Evolutionary conservation across 2,888 invertebrate species (phyloP), one percentile per base, ranked within the genome.

Genomic region (Drosophila nr. perissopoda): DNA sequence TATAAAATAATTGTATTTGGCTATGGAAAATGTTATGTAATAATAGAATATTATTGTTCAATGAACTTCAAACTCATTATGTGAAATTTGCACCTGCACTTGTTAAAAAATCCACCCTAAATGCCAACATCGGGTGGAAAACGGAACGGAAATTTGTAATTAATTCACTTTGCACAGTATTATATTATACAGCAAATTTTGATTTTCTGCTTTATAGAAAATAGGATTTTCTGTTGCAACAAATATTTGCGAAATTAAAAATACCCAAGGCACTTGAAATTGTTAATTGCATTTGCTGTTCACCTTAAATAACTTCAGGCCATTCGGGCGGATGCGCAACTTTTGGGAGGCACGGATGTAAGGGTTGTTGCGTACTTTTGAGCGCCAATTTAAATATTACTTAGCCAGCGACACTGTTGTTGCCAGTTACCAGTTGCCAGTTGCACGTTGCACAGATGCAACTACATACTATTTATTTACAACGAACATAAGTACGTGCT

Each of bases 381-480:
- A 42, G 82, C 70, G 68, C 61, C 46, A 60, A 64, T 63, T 72
- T 70, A 72, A 80, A 78, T 70, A 66, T 76, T 71, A 59, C 73
- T 56, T 40, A 38, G 33, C 16, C 56, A 31, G 52, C 36, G 36
- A 67, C 31, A 67, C 10, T 51, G 70, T 51, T 48, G 48, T 60
- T 33, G 49, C n/a, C 42, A 21, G 57, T 25, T 25, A 1, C 46
- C 48, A 27, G 34, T 59, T 65, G 65, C 42, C 33, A 34, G 34
- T 56, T 66, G 70, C 79, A 69, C 76, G 69, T 54, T 66, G 46
- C 54, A 52, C 76, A 70, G 76, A 70, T 73, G 70, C 54, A 69
- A 70, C 79, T 65, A 77, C 81, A 79, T 81, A 72, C 79, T 72
- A 76, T 79, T 79, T 79, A 79, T 81, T 79, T 79, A 81, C 79